Evolutionary conservation across 2,113 vertebrate genomes (phyloP), one percentile per base, ranked within the genome.

Genomic region (Scytalopus superciliaris): DNA sequence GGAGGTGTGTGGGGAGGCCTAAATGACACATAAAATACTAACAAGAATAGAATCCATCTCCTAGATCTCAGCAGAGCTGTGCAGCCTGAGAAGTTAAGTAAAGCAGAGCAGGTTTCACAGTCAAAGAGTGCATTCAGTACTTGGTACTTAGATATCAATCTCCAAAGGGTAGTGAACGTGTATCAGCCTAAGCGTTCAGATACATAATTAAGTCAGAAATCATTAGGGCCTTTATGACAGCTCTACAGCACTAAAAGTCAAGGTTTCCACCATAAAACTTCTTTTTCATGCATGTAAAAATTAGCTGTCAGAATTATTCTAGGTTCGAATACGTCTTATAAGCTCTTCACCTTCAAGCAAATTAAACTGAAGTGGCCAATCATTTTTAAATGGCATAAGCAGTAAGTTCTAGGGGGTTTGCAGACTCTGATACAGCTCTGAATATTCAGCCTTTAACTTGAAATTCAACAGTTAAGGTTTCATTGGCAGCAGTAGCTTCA

Each of bases 341-440:
- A 87, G 73, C 56, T 86, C 93, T 90, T 70, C 68, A 84, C 68
- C 60, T 93, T 90, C 86, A 90, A 72, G 84, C 39, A 94, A 96
- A 95, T 96, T 86, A 90, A 84, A 87, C 25, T 92, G 73, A 93
- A 95, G 93, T 94, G 84, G 62, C 80, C 83, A 89, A 86, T 92
- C 89, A 94, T 84, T 87, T 95, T 91, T 72, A 95, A 95, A 88
- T 86, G 76, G 64, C 80, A 30, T 23, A 37, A 31, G 59, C n/a
- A 78, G 40, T 64, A 69, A 87, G 73, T 91, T 83, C 92, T 33
- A 81, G 37, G 53, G 28, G 33, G 33, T 19, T 14, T 55, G 16
- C 52, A 87, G 52, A 33, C 83, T 66, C 67, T 64, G 78, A 75
- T 45, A 59, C 47, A 67, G 35, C 53, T 52, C 30, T 67, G 72